Conservation (phyloP, 1,140 invertebrate species). For the Lepidurus packardi region DNA sequence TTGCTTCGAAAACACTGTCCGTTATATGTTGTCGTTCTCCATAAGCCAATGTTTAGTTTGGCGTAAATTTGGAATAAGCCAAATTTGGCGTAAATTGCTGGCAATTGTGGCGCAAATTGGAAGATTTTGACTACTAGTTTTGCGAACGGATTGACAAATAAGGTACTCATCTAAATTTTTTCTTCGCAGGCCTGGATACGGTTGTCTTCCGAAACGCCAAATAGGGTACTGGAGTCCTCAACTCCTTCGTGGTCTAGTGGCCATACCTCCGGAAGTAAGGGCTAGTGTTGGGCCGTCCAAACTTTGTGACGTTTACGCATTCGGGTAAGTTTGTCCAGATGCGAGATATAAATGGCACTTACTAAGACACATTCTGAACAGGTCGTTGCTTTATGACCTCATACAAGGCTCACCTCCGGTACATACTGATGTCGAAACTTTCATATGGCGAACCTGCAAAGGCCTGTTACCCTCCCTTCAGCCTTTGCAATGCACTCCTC, state of each 20-base stretch:
- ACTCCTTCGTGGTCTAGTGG: constrained; percentile 42
- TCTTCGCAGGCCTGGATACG: constrained; percentile 39
- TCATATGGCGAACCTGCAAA: constrained; percentile 44
- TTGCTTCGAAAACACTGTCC: no score
- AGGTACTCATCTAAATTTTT: neutral
- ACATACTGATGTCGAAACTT: constrained; percentile 39
- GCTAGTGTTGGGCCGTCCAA: constrained; percentile 38
- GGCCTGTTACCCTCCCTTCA: constrained; percentile 41
- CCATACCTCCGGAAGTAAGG: constrained; percentile 42
- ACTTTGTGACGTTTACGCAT: constrained; percentile 46
- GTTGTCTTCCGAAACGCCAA: constrained; percentile 43
- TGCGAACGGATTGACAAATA: neutral
- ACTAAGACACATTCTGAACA: constrained; percentile 35
- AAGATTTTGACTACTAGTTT: neutral
- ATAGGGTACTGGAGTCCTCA: constrained; percentile 47
- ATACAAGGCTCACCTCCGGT: constrained; percentile 43
- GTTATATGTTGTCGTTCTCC: neutral
- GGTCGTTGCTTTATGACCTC: constrained; percentile 46
- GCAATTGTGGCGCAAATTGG: neutral
- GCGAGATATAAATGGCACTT: neutral
- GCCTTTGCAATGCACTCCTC: constrained; percentile 41
- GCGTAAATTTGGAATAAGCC: no score
- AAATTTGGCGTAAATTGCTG: neutral
- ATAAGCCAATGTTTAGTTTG: neutral
- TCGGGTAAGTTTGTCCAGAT: constrained; percentile 42